Percentiles rank a stretch among this genome's conserved stretches.
phyloP scores from a whole-genome alignment of 2,797 vertebrate species.

The Anabas testudineus region DNA sequence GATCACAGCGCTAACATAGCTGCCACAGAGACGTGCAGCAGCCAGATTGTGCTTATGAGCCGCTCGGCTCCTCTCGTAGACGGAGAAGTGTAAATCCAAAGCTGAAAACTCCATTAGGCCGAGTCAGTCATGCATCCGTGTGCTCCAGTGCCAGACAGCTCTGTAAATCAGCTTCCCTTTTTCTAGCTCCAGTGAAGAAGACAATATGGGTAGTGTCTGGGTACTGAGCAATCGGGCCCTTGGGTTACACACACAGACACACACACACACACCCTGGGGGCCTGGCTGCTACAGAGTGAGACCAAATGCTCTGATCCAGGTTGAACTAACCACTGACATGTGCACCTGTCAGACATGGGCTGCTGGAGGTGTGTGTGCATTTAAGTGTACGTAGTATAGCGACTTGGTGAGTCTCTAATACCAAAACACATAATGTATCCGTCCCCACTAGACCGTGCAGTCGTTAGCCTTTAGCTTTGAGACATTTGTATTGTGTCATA shows the following conservation, averaged over 20 bases:
- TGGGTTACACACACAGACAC: conserved; percentile 44
- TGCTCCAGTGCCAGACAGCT: conserved; percentile 79
- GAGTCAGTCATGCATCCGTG: conserved; percentile 76
- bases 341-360: conserved; percentile 78
- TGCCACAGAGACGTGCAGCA: conserved; percentile 31
- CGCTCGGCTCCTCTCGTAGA: conserved; percentile 54
- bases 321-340: conserved; percentile 79
- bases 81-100: conserved; percentile 78
- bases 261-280: conserved; percentile 54
- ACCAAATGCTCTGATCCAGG: conserved; percentile 80
- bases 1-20: conserved; percentile 42
- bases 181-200: conserved; percentile 76
- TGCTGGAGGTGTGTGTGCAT: conserved; percentile 65
- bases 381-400: conserved; percentile 29
- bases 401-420: not conserved
- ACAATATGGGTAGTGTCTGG: conserved; percentile 78
- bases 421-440: not conserved
- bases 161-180: conserved; percentile 78
- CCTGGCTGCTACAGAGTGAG: conserved; percentile 73
- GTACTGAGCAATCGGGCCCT: conserved; percentile 60
- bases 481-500: not conserved
- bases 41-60: conserved; percentile 43
- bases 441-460: not conserved
- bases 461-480: not conserved
- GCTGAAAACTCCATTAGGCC: conserved; percentile 83